Percentiles rank a stretch among this genome's conserved stretches.
Conservation (phyloP, 2,797 vertebrate species). For the Molossus alvarezi region DNA sequence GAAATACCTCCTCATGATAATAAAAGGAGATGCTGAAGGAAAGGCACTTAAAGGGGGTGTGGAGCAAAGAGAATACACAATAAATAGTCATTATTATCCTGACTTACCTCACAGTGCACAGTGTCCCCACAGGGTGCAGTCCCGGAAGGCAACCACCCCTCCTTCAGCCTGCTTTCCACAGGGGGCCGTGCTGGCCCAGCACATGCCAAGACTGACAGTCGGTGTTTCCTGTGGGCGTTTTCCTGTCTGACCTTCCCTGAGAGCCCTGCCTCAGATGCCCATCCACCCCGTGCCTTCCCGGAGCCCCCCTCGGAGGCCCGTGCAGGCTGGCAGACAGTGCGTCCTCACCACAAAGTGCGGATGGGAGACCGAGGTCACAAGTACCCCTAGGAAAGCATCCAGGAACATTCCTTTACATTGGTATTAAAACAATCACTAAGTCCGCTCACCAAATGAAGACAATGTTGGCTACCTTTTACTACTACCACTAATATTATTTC, state of each 20-base stretch:
- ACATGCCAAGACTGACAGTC: not conserved
- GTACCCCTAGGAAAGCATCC: not conserved
- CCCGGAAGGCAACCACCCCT: not conserved
- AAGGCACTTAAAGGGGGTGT: not conserved
- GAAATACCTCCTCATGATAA: not conserved
- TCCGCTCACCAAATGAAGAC: not conserved
- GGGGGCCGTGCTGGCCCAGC: not conserved
- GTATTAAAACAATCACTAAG: not conserved
- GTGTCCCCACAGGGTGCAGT: rapidly evolving
- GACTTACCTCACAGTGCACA: not conserved
- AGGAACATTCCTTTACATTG: not conserved
- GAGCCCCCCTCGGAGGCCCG: too few relatives aligned
- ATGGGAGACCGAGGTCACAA: not conserved
- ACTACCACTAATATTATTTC: not conserved
- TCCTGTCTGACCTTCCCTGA: not conserved
- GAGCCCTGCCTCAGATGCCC: too few relatives aligned
- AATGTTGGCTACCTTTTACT: not conserved
- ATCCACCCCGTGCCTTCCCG: rapidly evolving
- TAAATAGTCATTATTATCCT: rapidly evolving
- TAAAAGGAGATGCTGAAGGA: not conserved
- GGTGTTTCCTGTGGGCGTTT: not conserved
- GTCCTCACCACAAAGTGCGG: not conserved
- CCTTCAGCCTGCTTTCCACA: not conserved
- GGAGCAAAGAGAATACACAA: too few relatives aligned
- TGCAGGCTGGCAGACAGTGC: not conserved